phyloP scores from a whole-genome alignment of 2,797 vertebrate genomes.

The Scleropages formosus region DNA sequence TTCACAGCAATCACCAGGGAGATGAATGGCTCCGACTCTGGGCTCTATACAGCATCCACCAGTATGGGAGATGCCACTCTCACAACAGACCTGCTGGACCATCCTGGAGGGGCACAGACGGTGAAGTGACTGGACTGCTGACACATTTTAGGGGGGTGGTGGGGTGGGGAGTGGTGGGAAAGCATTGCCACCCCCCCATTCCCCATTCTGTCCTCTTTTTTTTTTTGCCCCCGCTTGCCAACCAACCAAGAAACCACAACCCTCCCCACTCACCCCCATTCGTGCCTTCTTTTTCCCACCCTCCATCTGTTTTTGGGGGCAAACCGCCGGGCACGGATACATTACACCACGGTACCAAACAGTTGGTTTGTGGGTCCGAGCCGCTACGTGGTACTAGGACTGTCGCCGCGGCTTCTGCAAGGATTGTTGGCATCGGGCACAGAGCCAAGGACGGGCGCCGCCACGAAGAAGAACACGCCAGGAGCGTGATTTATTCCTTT shows the following conservation, averaged over 20 bases:
- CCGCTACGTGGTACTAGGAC: conserved; percentile 73
- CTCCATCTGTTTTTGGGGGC: conserved; percentile 47
- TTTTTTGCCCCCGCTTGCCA: conserved; percentile 64
- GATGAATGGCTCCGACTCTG: conserved; percentile 82
- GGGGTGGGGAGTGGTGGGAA: conserved; percentile 72
- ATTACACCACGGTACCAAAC: conserved; percentile 61
- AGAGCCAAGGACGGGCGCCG: conserved; percentile 82
- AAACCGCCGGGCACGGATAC: conserved; percentile 66
- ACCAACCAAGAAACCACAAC: conserved; percentile 72
- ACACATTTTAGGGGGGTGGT: conserved; percentile 43
- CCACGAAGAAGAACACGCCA: conserved; percentile 71
- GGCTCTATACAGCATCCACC: conserved; percentile 74
- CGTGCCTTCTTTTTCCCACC: conserved; percentile 54
- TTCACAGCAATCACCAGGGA: conserved; percentile 81
- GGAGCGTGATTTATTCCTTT: conserved; percentile 70
- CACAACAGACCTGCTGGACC: conserved; percentile 81
- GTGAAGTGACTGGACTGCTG: conserved; percentile 55
- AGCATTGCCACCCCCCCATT: conserved; percentile 64
- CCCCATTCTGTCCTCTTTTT: conserved; percentile 50
- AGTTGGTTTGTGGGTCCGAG: conserved; percentile 58
- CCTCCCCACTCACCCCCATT: conserved; percentile 73
- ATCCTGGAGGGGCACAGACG: conserved; percentile 70
- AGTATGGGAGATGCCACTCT: conserved; percentile 80
- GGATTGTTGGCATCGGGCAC: conserved; percentile 84
- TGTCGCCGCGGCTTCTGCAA: conserved; percentile 73